These are phyloP conservation scores for Hyla sarda DNA, from an alignment of 2,113 vertebrate genomes.

Conservation along the genomic window DNA sequence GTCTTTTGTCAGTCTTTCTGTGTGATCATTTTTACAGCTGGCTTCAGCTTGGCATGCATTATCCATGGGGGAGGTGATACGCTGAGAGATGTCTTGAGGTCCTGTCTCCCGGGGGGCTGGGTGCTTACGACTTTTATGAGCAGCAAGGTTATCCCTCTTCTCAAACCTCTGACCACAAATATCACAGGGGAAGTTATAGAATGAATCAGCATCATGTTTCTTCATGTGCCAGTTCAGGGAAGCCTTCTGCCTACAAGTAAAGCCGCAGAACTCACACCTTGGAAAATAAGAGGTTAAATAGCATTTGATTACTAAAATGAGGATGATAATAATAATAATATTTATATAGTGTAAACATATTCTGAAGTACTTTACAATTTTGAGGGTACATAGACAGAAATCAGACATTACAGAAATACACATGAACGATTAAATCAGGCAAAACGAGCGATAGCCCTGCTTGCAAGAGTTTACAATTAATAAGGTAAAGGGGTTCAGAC, in stretches of 20 bases:
- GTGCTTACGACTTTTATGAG: slow-evolving; percentile 83
- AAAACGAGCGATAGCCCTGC: too few species aligned
- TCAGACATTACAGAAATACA: too few species aligned
- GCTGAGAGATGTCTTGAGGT: not conserved
- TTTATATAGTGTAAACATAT: too few species aligned
- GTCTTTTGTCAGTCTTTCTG: not conserved
- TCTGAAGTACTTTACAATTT: too few species aligned
- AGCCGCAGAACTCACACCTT: slow-evolving; percentile 86
- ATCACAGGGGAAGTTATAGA: slow-evolving; percentile 79
- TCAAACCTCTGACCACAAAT: slow-evolving; percentile 82
- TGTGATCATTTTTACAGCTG: not conserved
- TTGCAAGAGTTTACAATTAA: too few species aligned
- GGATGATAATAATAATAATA: too few species aligned
- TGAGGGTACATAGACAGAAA: too few species aligned
- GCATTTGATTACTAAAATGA: not conserved
- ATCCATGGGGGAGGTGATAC: not conserved
- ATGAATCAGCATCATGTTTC: slow-evolving; percentile 75
- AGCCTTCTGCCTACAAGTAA: slow-evolving; percentile 84
- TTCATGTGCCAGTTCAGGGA: slow-evolving; percentile 88
- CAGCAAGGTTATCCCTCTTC: slow-evolving; percentile 79
- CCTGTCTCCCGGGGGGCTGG: slow-evolving; percentile 49
- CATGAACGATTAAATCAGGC: too few species aligned
- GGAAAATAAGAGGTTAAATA: not conserved
- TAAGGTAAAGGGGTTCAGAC: too few species aligned
- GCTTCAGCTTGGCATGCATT: not conserved